Evolutionary conservation across 1,140 invertebrate genomes (phyloP).

Genomic region (Pentalonia nigronervosa): DNA sequence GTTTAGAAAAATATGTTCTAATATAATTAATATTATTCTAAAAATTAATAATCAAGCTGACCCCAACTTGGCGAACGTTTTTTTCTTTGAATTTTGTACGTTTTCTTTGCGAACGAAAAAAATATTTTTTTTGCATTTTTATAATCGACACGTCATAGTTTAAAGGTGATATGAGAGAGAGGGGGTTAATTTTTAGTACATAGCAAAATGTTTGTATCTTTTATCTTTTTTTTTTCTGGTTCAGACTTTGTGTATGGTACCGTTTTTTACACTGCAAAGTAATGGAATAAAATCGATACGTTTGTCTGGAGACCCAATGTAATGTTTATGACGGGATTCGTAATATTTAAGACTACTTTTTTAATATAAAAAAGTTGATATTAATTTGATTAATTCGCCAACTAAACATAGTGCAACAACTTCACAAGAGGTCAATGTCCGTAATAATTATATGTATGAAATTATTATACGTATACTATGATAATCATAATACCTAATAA

Average conservation of each 20-base stretch:
- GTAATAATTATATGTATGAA: neutral
- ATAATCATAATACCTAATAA: neutral
- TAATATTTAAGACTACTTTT: neutral
- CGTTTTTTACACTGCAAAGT: neutral
- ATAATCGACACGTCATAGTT: no score
- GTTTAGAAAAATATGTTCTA: no score
- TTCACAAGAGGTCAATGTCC: neutral
- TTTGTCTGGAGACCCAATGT: neutral
- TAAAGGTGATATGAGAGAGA: accelerated
- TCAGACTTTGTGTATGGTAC: neutral
- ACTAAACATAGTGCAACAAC: neutral
- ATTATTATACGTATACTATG: neutral
- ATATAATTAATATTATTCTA: no score
- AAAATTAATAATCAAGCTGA: no score
- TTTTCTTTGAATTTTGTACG: no score
- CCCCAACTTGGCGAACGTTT: no score
- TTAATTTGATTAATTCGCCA: neutral
- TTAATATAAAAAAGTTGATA: neutral
- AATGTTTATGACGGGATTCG: neutral
- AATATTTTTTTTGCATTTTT: no score
- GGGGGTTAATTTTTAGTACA: neutral
- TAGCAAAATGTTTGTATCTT: neutral
- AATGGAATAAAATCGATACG: neutral
- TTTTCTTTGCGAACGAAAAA: no score
- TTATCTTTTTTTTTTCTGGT: neutral